Conservation (phyloP, 2,113 vertebrate genomes). For the Pteruthius melanotis region DNA sequence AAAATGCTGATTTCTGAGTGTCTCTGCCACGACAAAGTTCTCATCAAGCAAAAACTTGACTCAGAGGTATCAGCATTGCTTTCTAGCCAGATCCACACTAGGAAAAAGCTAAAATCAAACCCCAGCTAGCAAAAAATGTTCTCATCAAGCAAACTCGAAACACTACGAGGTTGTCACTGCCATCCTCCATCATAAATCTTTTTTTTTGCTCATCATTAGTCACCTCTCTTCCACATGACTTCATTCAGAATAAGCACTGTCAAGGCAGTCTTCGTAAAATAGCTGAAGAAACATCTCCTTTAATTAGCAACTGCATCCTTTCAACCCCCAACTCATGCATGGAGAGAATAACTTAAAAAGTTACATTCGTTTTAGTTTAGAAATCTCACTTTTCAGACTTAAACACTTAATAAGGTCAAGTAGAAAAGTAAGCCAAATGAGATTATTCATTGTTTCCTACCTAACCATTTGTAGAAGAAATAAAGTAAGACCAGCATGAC, state of each 20-base stretch:
- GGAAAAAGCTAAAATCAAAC: not conserved
- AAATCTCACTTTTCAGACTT: not conserved
- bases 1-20: not conserved
- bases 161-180: not conserved
- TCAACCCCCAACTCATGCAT: not conserved
- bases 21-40: not conserved
- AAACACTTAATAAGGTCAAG: not conserved
- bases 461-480: conserved; percentile 90
- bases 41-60: not conserved
- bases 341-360: not conserved
- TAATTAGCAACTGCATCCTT: not conserved
- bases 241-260: not conserved
- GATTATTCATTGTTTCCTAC: conserved; percentile 72
- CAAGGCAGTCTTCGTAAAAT: not conserved
- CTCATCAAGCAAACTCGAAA: not conserved
- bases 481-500: conserved; percentile 92
- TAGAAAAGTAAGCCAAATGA: not conserved
- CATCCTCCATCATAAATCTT: not conserved
- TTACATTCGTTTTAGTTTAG: not conserved
- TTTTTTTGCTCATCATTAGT: not conserved
- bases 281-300: not conserved
- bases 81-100: not conserved
- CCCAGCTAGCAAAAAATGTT: not conserved
- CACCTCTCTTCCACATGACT: not conserved
- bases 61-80: not conserved